phyloP scores from a whole-genome alignment of 23 tunicate species.

The Phallusia fumigata region DNA sequence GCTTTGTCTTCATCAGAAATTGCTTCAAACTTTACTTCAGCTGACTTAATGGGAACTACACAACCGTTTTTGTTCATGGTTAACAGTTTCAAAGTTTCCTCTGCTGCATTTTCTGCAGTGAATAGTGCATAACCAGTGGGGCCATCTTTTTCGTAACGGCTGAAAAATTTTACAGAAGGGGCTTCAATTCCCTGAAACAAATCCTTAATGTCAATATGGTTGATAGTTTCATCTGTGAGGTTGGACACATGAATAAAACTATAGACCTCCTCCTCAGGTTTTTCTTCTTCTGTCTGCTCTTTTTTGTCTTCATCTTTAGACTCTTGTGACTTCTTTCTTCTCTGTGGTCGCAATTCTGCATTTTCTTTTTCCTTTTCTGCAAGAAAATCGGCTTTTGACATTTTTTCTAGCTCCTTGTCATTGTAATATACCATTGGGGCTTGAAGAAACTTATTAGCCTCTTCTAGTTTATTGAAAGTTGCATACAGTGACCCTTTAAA shows the following conservation, averaged over 20 bases:
- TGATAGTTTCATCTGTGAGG: constrained; percentile 60
- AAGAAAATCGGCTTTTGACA: constrained; percentile 47
- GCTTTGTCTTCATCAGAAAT: constrained; percentile 40
- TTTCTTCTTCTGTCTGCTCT: neutral
- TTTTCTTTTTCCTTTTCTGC: constrained; percentile 57
- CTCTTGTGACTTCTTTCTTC: constrained; percentile 18
- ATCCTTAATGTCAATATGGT: constrained; percentile 65
- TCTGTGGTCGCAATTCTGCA: constrained; percentile 12
- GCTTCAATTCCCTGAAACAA: constrained; percentile 52
- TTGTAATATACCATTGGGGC: constrained; percentile 92
- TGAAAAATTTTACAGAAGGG: constrained; percentile 42
- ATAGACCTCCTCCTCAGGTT: constrained; percentile 16
- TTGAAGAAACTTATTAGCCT: constrained; percentile 73
- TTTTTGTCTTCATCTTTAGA: neutral
- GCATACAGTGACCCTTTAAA: constrained; percentile 87
- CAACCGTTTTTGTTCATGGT: constrained; percentile 31
- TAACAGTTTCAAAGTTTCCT: constrained; percentile 30
- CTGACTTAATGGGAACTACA: constrained; percentile 23
- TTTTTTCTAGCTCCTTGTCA: constrained; percentile 63
- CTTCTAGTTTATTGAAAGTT: constrained; percentile 82
- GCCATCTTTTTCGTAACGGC: constrained; percentile 59
- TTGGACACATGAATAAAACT: constrained; percentile 60
- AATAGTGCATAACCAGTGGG: constrained; percentile 60
- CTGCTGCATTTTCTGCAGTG: constrained; percentile 26
- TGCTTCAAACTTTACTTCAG: constrained; percentile 41